These are phyloP conservation scores for Rhipidura dahli DNA, from an alignment of 2,113 vertebrate species.

Conservation along the genomic window DNA sequence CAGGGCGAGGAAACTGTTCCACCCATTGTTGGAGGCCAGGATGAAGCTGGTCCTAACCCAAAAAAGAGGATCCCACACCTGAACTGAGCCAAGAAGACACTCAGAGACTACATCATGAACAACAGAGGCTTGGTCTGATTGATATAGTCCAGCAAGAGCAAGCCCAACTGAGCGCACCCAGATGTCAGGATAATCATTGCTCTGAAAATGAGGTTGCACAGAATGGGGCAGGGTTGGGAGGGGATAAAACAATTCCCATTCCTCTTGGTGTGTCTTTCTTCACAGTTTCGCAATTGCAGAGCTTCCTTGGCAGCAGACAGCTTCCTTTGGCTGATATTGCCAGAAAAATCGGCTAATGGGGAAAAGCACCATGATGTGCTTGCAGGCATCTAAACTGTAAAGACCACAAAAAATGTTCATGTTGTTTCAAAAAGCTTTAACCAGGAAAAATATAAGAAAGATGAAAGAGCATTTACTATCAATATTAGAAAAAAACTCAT, in stretches of 20 bases:
- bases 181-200: not conserved
- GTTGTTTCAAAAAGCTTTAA: constrained; percentile 2
- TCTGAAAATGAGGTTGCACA: constrained; percentile 1
- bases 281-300: not conserved
- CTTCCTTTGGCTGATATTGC: not conserved
- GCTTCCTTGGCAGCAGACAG: not conserved
- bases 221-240: not conserved
- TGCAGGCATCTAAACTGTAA: not conserved
- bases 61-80: not conserved
- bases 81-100: not conserved
- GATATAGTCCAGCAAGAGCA: not conserved
- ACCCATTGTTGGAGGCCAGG: not conserved
- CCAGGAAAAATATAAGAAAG: not conserved
- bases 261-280: not conserved
- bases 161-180: not conserved
- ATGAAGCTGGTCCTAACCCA: not conserved
- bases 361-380: not conserved
- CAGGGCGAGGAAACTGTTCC: not conserved
- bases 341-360: not conserved
- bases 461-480: not conserved
- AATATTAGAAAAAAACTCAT: not conserved
- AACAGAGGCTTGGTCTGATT: not conserved
- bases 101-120: not conserved
- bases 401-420: not conserved
- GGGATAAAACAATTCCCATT: not conserved